Conservation (phyloP, 2,797 vertebrate genomes). For the Pseudochaenichthys georgianus region DNA sequence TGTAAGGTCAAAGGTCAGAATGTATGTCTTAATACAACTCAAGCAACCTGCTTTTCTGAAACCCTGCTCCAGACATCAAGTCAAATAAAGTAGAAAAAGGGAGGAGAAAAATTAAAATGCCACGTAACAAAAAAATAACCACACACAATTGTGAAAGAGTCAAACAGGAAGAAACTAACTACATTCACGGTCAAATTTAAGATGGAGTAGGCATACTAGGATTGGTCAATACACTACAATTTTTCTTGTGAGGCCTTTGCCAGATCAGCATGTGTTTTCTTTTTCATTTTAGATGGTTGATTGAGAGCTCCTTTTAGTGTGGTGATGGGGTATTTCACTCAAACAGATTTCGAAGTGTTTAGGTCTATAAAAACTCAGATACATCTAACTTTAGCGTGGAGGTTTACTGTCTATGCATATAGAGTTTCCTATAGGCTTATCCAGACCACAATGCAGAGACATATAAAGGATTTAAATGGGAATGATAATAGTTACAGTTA, state of each 20-base stretch:
- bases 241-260: not conserved
- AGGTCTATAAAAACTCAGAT: not conserved
- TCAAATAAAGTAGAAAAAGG: constrained; percentile 1
- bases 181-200: constrained; percentile 50
- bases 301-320: not conserved
- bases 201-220: not conserved
- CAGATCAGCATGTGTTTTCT: not conserved
- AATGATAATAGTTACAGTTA: not conserved
- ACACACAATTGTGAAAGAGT: constrained; percentile 33
- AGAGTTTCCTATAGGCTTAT: not conserved
- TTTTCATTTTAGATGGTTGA: not conserved
- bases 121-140: not conserved
- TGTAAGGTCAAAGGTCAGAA: not conserved
- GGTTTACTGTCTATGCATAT: not conserved
- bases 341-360: not conserved
- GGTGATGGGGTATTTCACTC: not conserved
- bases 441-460: not conserved
- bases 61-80: not conserved
- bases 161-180: constrained; percentile 23
- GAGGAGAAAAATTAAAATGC: not conserved
- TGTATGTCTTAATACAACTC: not conserved
- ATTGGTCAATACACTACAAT: not conserved
- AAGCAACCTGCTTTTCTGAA: not conserved
- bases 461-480: not conserved
- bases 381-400: not conserved